Evolutionary conservation across 2,797 vertebrate genomes (phyloP).

Genomic region (Ctenochaetus hawaiiensis): DNA sequence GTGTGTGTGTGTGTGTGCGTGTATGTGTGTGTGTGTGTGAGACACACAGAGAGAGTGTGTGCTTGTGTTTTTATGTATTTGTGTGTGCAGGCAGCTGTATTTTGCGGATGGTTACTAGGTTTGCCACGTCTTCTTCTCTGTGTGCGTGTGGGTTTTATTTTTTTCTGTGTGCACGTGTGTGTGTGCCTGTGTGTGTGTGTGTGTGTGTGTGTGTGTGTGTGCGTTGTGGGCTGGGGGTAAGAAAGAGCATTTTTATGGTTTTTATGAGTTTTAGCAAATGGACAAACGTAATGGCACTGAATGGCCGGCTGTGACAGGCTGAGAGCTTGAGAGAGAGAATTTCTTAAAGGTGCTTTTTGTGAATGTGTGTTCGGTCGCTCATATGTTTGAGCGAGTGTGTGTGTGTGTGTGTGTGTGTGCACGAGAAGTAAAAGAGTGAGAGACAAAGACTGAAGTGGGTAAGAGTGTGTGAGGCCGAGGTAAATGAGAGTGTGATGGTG

Average conservation of each 20-base stretch:
- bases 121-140: conserved; percentile 17
- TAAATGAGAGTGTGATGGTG: conserved; percentile 61
- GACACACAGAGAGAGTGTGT: conserved; percentile 14
- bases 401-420: too few species aligned
- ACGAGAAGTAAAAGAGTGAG: background rate
- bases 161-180: conserved; percentile 4
- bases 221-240: conserved; percentile 1
- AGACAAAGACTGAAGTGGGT: conserved; percentile 7
- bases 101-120: conserved; percentile 31
- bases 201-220: conserved; percentile 2
- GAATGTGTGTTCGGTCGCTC: conserved; percentile 5
- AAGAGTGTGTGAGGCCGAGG: conserved; percentile 25
- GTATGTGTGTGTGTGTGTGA: conserved; percentile 26
- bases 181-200: conserved; percentile 10
- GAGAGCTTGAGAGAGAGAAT: conserved; percentile 21
- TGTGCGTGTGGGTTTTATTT: background rate
- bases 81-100: conserved; percentile 45
- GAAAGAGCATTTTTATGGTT: conserved; percentile 28
- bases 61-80: conserved; percentile 50
- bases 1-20: conserved; percentile 24
- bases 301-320: conserved; percentile 23
- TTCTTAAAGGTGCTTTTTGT: conserved; percentile 20
- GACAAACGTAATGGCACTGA: conserved; percentile 40
- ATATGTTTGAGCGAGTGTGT: conserved; percentile 11
- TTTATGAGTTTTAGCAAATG: conserved; percentile 46